Base-by-base conservation (phyloP, 2,797 vertebrate species). In the Rhinoraja longicauda region DNA sequence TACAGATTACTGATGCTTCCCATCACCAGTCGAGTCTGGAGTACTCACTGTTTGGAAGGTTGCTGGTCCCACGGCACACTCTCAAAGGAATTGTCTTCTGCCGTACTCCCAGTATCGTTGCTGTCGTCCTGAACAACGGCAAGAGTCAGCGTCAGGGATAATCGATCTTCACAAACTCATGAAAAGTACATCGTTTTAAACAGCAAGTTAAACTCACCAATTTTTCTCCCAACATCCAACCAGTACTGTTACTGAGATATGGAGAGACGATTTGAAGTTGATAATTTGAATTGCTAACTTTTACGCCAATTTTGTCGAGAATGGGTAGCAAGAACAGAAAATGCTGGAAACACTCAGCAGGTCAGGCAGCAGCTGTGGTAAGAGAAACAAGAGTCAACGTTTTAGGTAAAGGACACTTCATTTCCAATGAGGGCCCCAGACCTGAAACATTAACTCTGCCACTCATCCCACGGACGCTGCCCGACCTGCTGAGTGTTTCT, bases 41-140 rank as follows among this genome's bases (percentile, higher is more conserved):
- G 76, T 94, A 96, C 98, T 97, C 95, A 99, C 99, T 99, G 98
- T 97, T 96, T 98, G 96, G 94, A 97, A 1, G 95, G 96, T 93
- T 96, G 98, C 93, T 97, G 96, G 93, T 97, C 94, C 96, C 97
- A 96, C 1, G 96, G 96, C 0, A 96, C 95, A 93, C 96, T 94
- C 94, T 98, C 97, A 1, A 96, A 97, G 93, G 95, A 95, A 8
- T 95, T 93, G 73, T 99, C 98, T 67, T 99, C 98, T 0, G 95
- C 95, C 94, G 98, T 96, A 84, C 97, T 95, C 59, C 98, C 97
- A 36, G 99, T 98, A 92, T 99, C 98, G 57, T 98, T 99, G 95
- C 97, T 98, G 95, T 99, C 98, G 32, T 99, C 98, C 98, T 98
- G 94, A 62, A 95, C 70, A 92, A 36, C 45, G 70, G 90, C 53